phyloP scores from a whole-genome alignment of 2,888 invertebrate genomes.

The Pyrrhia umbra region DNA sequence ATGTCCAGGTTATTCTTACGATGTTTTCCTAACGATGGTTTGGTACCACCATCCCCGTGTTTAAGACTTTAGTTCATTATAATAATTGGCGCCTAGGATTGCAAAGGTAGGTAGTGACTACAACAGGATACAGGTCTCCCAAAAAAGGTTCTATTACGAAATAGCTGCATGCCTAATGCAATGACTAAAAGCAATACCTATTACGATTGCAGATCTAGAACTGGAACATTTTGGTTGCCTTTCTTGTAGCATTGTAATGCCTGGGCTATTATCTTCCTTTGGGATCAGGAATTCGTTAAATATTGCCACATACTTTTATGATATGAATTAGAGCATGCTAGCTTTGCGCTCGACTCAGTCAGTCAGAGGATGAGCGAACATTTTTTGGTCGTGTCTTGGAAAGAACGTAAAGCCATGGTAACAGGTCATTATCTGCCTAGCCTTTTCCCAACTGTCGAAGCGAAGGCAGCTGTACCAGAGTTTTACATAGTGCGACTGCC shows the following conservation, averaged over 20 bases:
- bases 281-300: conserved; percentile 7
- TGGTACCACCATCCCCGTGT: no score
- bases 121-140: conserved; percentile 10
- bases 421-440: no score
- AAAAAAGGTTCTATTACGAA: conserved; percentile 36
- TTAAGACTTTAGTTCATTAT: conserved; percentile 15
- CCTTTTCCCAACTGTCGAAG: no score
- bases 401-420: no score
- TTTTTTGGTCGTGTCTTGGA: no score
- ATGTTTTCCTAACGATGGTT: no score
- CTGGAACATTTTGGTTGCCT: conserved; percentile 30
- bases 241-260: conserved; percentile 21
- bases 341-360: no score
- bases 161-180: conserved; percentile 25
- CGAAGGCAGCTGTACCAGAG: no score
- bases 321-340: no score
- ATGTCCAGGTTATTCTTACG: no score
- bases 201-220: conserved; percentile 40
- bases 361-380: no score
- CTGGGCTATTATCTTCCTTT: conserved; percentile 24
- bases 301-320: background rate
- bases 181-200: conserved; percentile 34
- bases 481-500: no score
- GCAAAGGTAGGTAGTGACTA: conserved; percentile 13
- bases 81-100: conserved; percentile 21